Evolutionary conservation across 2,113 vertebrate genomes (phyloP), one percentile per base, ranked within the genome.

Genomic region (Fulmarus glacialis): DNA sequence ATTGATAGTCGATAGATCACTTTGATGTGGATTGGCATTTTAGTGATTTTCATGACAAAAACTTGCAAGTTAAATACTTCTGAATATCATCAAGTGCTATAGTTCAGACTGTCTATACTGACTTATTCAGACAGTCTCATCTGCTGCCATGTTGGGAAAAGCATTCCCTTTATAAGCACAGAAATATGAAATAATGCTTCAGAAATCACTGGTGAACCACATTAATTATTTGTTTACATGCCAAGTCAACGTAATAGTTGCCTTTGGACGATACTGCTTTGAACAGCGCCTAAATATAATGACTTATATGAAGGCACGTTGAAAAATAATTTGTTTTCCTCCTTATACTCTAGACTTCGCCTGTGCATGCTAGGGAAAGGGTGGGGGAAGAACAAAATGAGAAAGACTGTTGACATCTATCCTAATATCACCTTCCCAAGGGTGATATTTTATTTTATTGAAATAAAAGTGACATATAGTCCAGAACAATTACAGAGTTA

Each of bases 201-300:
- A 97, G 81, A 97, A 97, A 94, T 97, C 91, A 94, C 81, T 89
- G 77, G 68, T 87, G 83, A 97, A 94, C 93, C 96, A 93, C 93
- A 91, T 94, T 94, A 96, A 96, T 94, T 34, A 97, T 95, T 82
- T 95, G 81, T 66, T 94, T 89, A 80, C 50, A 38, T 58, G 93
- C 91, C 89, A 96, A 80, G 64, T 91, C 89, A 93, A 92, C 77
- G 32, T 91, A 97, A 93, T 89, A 94, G 93, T 32, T 96, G 87
- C 78, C 27, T 96, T 96, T 93, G 78, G 95, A 94, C 77, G 87
- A 93, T 82, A 88, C 18, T 47, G 45, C 94, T 96, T 93, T 96
- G 91, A 97, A 95, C 66, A 47, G 73, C 70, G 91, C 70, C 87
- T 91, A 94, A 96, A 94, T 87, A 91, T 80, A 95, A 95, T 70